Percentiles rank a stretch among this genome's conserved stretches.
Evolutionary conservation across 2,888 invertebrate species (phyloP).

Genomic region (Podabrus alpinus): DNA sequence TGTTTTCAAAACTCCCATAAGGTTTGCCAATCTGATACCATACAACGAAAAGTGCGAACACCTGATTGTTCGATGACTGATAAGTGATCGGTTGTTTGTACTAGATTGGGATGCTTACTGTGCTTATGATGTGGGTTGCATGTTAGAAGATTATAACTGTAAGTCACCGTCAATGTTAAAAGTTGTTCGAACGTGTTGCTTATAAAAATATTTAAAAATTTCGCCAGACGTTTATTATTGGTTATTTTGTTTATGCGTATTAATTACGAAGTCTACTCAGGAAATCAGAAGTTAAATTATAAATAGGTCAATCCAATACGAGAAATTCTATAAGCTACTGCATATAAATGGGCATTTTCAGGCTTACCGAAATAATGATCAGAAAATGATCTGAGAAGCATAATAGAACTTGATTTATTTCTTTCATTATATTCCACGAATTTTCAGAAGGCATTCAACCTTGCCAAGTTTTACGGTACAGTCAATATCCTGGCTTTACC

Average conservation of each 20-base stretch:
- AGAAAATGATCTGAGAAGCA: background rate
- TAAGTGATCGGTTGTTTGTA: no score
- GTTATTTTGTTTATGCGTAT: background rate
- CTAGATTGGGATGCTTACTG: no score
- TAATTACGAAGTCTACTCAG: background rate
- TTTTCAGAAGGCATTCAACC: conserved; percentile 2
- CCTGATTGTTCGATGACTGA: no score
- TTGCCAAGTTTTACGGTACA: conserved; percentile 24
- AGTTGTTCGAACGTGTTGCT: no score
- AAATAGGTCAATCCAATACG: background rate
- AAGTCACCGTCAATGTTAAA: no score
- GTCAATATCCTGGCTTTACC: conserved; percentile 47
- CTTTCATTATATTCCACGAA: background rate
- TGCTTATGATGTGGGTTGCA: no score
- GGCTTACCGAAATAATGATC: background rate
- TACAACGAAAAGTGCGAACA: no score
- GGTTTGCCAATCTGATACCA: no score
- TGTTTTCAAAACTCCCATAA: no score
- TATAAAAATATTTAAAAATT: no score
- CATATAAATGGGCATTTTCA: background rate
- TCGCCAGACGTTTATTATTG: background rate
- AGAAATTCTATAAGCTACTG: background rate
- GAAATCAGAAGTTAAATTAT: background rate
- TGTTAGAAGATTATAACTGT: no score
- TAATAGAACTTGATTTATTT: background rate